Evolutionary conservation across 2,113 vertebrate species (phyloP).

Genomic region (Platysteira castanea): DNA sequence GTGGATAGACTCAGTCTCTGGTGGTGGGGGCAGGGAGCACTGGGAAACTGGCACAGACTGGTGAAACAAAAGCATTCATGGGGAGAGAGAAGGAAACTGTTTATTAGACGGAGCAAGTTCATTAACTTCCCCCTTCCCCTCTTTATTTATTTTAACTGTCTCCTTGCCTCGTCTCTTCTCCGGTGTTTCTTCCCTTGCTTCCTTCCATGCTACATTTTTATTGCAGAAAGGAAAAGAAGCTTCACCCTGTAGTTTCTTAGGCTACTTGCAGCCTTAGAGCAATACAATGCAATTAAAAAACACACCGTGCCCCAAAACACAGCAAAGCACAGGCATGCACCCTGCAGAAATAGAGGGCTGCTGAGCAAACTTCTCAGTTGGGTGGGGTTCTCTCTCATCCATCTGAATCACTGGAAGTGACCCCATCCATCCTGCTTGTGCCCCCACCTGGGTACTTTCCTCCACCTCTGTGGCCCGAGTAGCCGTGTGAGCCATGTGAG

Average conservation of each 20-base stretch:
- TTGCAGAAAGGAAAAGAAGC: background rate
- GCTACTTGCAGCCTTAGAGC: background rate
- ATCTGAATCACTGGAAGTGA: background rate
- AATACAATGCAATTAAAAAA: background rate
- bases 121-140: slow-evolving; percentile 19
- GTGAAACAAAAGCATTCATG: background rate
- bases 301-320: accelerated
- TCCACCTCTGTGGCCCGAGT: background rate
- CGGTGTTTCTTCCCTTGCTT: slow-evolving; percentile 6
- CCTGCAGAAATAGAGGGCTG: background rate
- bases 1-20: background rate
- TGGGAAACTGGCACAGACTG: accelerated
- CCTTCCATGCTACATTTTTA: background rate
- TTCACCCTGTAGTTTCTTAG: background rate
- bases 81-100: background rate
- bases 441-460: background rate
- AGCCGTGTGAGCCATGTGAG: background rate
- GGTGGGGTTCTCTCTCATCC: background rate
- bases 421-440: accelerated
- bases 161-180: background rate
- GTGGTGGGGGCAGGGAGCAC: background rate
- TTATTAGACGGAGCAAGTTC: background rate
- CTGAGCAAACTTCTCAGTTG: accelerated
- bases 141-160: slow-evolving; percentile 22
- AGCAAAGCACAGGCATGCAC: background rate